Evolutionary conservation across 2,797 vertebrate genomes (phyloP).

Genomic region (Epinephelus coioides): DNA sequence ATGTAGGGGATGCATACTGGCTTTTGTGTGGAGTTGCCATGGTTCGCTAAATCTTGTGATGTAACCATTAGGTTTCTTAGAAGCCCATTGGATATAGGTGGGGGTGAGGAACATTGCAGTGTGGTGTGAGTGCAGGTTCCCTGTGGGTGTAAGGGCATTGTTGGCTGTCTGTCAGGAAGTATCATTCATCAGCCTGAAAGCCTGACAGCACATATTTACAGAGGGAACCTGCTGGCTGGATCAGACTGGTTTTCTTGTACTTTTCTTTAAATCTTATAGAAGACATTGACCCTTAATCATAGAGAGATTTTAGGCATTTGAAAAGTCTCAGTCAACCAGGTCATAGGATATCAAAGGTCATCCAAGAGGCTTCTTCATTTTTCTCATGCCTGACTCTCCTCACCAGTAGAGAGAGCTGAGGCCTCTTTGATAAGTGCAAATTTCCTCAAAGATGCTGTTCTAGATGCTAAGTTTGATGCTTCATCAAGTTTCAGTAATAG

Average conservation of each 20-base stretch:
- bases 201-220: conserved; percentile 50
- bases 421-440: neutral
- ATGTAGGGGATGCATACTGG: conserved; percentile 56
- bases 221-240: conserved; percentile 19
- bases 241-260: conserved; percentile 33
- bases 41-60: conserved; percentile 72
- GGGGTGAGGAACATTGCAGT: conserved; percentile 74
- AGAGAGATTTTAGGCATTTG: neutral
- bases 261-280: neutral
- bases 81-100: conserved; percentile 69
- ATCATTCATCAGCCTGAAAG: conserved; percentile 56
- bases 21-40: conserved; percentile 72
- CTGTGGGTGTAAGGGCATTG: conserved; percentile 56
- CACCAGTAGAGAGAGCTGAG: neutral
- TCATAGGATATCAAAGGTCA: neutral
- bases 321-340: neutral
- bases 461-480: conserved; percentile 1
- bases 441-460: neutral
- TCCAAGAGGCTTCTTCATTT: neutral
- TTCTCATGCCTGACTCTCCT: neutral
- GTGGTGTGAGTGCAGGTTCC: conserved; percentile 73
- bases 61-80: conserved; percentile 74
- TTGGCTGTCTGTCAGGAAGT: conserved; percentile 60
- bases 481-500: neutral
- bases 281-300: neutral